Conservation (phyloP, 23 tunicate species). For the Halocynthia aurantium region DNA sequence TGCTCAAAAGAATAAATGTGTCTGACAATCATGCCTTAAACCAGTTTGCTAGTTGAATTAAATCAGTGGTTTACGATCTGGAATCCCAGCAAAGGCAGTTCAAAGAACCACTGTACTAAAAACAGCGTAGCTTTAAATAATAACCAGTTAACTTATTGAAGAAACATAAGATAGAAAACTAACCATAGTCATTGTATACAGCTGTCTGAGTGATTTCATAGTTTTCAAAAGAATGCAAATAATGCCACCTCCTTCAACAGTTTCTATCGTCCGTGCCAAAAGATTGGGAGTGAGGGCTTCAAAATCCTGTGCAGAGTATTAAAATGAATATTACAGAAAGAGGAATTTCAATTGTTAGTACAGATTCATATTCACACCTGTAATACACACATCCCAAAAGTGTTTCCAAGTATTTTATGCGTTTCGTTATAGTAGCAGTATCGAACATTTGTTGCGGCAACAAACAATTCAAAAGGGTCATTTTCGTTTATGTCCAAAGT, state of each 20-base stretch:
- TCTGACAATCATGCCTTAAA: no score
- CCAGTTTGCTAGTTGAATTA: no score
- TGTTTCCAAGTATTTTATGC: conserved; percentile 82
- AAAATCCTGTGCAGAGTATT: conserved; percentile 57
- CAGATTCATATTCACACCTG: conserved; percentile 41
- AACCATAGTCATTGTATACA: conserved; percentile 90
- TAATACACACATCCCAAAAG: conserved; percentile 89
- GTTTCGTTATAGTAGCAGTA: conserved; percentile 96
- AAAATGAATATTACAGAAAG: background rate
- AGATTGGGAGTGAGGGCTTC: conserved; percentile 95
- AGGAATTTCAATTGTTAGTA: background rate
- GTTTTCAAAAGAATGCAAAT: conserved; percentile 69
- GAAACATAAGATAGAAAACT: conserved; percentile 9
- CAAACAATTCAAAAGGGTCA: conserved; percentile 94
- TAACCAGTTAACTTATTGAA: no score
- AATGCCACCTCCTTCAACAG: conserved; percentile 97
- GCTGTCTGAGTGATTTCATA: conserved; percentile 84
- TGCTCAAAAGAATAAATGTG: no score
- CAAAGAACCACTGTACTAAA: no score
- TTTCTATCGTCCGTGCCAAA: conserved; percentile 89
- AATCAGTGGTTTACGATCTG: no score
- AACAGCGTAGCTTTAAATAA: no score
- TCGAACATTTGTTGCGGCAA: conserved; percentile 88
- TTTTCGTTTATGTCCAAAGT: conserved; percentile 73
- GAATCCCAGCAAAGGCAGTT: no score